Evolutionary conservation across 1,140 invertebrate genomes (phyloP), one percentile per base, ranked within the genome.

Genomic region (Listronotus bonariensis): DNA sequence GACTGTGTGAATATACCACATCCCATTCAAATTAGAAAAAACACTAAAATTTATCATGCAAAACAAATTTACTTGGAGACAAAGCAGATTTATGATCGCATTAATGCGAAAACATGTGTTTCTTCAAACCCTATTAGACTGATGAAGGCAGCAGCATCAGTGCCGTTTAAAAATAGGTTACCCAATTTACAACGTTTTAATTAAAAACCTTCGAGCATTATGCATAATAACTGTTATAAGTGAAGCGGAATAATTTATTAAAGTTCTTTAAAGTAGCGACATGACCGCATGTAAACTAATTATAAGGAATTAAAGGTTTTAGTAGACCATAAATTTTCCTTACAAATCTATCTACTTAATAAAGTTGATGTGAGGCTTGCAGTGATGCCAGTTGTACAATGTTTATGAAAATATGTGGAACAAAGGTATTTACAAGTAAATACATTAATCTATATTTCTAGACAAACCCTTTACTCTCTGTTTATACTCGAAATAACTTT

Each of bases 321-420:
- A 70, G 58, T 70, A 64, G 67, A 68, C 67, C 71, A 68, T 74
- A 74, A 74, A 74, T 74, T 72, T 68, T 54, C 67, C 45, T 69
- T 72, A 74, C 72, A 71, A 72, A 74, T 74, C 69, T 72, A 69
- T 71, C 48, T 63, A 60, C 56, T 68, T 70, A 66, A 70, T 68
- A 71, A 65, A 71, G 65, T 65, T 57, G 46, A 49, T 12, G 18
- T 18, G 18, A 9, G 45, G 9, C 2, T 1, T 36, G 51, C 51
- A 26, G 32, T 36, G 38, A 36, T 53, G 51, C 32, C 51, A 53
- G 38, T 48, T 48, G 20, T 26, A 26, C 1, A 26, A 26, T 26
- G 20, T 26, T 26, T 26, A 26, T 26, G 20, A 26, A 26, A 26
- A 26, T 26, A n/a, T n/a, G n/a, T n/a, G n/a, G n/a, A n/a, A n/a